Evolutionary conservation across 2,113 vertebrate species (phyloP).

Genomic region (Leucopternis melanops): DNA sequence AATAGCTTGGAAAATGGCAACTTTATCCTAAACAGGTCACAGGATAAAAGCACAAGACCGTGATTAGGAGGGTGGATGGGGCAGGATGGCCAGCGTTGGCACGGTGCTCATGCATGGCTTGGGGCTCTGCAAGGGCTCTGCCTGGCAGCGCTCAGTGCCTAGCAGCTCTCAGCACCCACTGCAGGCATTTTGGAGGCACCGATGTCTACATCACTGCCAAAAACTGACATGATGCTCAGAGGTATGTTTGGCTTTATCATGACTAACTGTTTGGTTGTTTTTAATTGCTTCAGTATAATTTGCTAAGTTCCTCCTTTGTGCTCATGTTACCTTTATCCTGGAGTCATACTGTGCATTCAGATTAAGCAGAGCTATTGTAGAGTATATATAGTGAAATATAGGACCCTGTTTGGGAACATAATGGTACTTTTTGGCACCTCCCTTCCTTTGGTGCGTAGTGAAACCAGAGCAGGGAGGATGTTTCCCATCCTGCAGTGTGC

Average conservation of each 20-base stretch:
- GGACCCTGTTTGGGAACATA: neutral
- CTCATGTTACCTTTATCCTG: neutral
- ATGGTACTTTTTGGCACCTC: neutral
- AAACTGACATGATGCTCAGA: neutral
- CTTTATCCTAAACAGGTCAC: neutral
- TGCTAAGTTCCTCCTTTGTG: neutral
- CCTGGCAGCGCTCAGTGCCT: rapidly evolving
- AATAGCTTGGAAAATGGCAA: neutral
- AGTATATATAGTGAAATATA: neutral
- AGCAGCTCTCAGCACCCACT: neutral
- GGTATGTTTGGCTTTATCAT: neutral
- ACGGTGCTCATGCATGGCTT: rapidly evolving
- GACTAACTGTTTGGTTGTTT: neutral
- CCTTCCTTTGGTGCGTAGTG: neutral
- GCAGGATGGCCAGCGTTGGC: neutral
- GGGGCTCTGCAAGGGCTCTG: neutral
- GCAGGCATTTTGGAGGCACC: rapidly evolving
- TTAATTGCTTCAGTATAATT: neutral
- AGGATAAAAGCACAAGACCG: rapidly evolving
- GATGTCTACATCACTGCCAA: neutral
- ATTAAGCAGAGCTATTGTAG: neutral
- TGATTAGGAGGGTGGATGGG: neutral
- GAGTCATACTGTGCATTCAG: neutral
- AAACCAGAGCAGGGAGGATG: neutral
- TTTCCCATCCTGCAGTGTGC: neutral